These are phyloP conservation scores for Myotis yumanensis DNA, from an alignment of 2,113 vertebrate genomes.

Conservation along the genomic window DNA sequence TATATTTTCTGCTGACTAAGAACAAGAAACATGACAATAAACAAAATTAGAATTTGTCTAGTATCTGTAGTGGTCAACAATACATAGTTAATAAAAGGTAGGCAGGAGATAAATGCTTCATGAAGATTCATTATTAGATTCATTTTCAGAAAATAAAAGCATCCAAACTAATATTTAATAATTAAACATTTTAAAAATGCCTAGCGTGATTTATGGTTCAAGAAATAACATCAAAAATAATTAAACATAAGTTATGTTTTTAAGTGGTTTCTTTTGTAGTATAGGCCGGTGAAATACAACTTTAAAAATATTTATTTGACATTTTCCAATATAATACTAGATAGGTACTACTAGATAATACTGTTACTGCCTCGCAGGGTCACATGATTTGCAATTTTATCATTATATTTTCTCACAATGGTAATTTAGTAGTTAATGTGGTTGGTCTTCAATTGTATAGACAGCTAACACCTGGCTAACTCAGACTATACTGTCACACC, in stretches of 20 bases:
- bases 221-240: constrained; percentile 46
- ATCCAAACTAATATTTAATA: constrained; percentile 37
- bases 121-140: constrained; percentile 61
- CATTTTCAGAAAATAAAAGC: constrained; percentile 68
- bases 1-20: constrained; percentile 65
- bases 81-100: constrained; percentile 17
- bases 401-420: constrained; percentile 54
- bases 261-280: not conserved
- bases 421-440: constrained; percentile 74
- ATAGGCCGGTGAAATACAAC: constrained; percentile 9
- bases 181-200: constrained; percentile 21
- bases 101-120: constrained; percentile 66
- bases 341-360: constrained; percentile 46
- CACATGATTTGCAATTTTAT: constrained; percentile 56
- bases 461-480: constrained; percentile 83
- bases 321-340: constrained; percentile 20
- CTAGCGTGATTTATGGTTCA: constrained; percentile 14
- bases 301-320: constrained; percentile 72
- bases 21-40: constrained; percentile 64
- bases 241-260: not conserved
- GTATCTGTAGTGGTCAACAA: constrained; percentile 64
- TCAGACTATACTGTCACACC: constrained; percentile 75
- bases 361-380: constrained; percentile 59
- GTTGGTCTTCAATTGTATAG: constrained; percentile 60
- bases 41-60: constrained; percentile 72